phyloP scores from a whole-genome alignment of 2,113 vertebrate species.

The Entelurus aequoreus region DNA sequence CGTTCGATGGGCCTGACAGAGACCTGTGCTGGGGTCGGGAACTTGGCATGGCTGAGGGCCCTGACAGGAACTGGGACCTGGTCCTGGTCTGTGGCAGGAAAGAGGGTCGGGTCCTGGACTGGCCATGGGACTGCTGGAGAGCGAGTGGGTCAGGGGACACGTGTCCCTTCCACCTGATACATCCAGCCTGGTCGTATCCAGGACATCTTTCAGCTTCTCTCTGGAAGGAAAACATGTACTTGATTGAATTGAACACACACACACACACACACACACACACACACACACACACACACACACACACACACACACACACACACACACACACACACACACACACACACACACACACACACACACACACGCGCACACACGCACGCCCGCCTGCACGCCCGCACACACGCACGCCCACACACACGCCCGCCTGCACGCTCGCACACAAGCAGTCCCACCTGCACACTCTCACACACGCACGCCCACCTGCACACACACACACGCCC shows the following conservation, averaged over 20 bases:
- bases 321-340: too few relatives aligned
- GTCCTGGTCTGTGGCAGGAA: constrained; percentile 47
- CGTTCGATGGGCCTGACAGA: constrained; percentile 44
- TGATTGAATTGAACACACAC: neutral
- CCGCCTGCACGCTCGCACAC: too few relatives aligned
- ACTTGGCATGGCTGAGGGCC: constrained; percentile 47
- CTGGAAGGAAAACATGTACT: constrained; percentile 49
- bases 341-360: too few relatives aligned
- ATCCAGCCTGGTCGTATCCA: constrained; percentile 76
- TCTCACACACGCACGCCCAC: too few relatives aligned
- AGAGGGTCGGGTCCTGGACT: constrained; percentile 38
- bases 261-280: too few relatives aligned
- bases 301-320: too few relatives aligned
- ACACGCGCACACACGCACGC: too few relatives aligned
- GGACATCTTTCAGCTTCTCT: constrained; percentile 88
- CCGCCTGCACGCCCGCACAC: too few relatives aligned
- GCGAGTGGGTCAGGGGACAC: constrained; percentile 63
- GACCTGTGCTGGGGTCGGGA: constrained; percentile 29
- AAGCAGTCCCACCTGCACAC: too few relatives aligned
- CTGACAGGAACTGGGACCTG: constrained; percentile 52
- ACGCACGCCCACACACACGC: too few relatives aligned
- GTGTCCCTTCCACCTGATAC: constrained; percentile 65
- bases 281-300: too few relatives aligned
- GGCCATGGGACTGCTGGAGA: constrained; percentile 63
- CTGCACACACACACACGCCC: too few relatives aligned